phyloP scores from a whole-genome alignment of 2,113 vertebrate genomes.

The Formicarius rufipectus region DNA sequence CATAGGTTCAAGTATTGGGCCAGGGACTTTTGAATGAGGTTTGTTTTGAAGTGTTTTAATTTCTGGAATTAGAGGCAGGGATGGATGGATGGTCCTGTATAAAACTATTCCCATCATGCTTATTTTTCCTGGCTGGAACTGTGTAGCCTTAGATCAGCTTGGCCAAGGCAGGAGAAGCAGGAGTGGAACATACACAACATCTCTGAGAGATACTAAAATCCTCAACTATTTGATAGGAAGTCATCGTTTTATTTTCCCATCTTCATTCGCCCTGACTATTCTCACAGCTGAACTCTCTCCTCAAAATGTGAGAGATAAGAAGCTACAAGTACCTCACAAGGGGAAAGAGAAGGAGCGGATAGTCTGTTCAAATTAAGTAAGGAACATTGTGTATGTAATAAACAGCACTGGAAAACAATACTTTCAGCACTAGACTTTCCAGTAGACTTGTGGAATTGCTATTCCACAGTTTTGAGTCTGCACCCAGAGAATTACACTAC shows the following conservation, averaged over 20 bases:
- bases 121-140: background rate
- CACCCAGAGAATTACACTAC: background rate
- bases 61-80: background rate
- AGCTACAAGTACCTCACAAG: background rate
- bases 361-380: background rate
- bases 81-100: background rate
- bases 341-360: background rate
- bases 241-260: background rate
- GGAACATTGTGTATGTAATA: background rate
- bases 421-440: background rate
- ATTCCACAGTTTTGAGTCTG: background rate
- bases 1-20: background rate
- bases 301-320: background rate
- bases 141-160: background rate
- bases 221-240: background rate
- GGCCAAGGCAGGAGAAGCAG: background rate
- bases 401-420: background rate
- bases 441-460: background rate
- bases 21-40: background rate
- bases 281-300: background rate
- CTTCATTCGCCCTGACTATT: background rate
- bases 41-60: background rate
- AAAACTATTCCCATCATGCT: background rate
- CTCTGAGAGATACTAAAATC: background rate
- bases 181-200: background rate